Evolutionary conservation across 1,140 invertebrate genomes (phyloP).

Genomic region (Drosophila seguyi): DNA sequence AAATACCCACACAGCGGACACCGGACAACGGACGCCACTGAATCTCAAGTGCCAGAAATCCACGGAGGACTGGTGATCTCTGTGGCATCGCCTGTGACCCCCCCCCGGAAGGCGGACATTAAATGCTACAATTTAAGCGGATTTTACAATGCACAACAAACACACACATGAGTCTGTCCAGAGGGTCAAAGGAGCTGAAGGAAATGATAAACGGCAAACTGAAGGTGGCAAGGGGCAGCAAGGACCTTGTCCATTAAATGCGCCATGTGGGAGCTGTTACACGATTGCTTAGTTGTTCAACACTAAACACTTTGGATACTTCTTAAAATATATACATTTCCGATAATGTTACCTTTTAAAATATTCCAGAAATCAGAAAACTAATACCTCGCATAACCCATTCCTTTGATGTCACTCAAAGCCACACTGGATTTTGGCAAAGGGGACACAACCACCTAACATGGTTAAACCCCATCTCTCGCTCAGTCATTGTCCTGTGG

Average conservation of each 20-base stretch:
- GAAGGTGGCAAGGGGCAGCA: neutral
- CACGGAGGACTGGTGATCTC: slow-evolving; percentile 12
- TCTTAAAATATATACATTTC: neutral
- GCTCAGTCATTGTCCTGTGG: neutral
- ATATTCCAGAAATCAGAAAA: too few species aligned
- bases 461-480: neutral
- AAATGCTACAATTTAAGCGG: slow-evolving; percentile 63
- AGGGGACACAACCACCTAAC: slow-evolving; percentile 5
- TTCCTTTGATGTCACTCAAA: neutral
- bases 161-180: slow-evolving; percentile 9
- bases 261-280: slow-evolving; percentile 21
- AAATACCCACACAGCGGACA: slow-evolving; percentile 34
- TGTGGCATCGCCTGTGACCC: too few species aligned
- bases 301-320: slow-evolving; percentile 12
- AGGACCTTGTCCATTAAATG: slow-evolving; percentile 34
- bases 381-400: neutral
- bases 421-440: neutral
- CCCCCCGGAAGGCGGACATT: slow-evolving; percentile 20
- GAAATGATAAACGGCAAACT: neutral
- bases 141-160: slow-evolving; percentile 47
- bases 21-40: neutral
- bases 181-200: neutral
- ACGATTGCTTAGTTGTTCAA: slow-evolving; percentile 35
- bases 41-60: slow-evolving; percentile 25
- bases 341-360: too few species aligned